phyloP scores from a whole-genome alignment of 2,797 vertebrate species.

The Hippoglossus hippoglossus region DNA sequence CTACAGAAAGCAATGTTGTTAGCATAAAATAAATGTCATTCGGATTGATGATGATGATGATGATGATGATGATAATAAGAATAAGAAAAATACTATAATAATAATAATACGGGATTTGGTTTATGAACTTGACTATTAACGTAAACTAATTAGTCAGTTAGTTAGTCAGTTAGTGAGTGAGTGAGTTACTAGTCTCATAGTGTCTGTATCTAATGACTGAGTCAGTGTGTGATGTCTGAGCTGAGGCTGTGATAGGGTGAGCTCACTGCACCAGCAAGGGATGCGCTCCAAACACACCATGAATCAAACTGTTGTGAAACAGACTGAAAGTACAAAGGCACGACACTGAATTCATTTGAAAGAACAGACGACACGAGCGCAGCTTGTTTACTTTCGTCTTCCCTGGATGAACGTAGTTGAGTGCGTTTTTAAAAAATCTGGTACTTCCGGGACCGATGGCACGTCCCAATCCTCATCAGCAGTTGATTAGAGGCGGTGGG shows the following conservation, averaged over 20 bases:
- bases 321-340: not conserved
- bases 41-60: no score
- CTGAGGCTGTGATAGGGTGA: conserved; percentile 53
- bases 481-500: conserved; percentile 76
- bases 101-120: no score
- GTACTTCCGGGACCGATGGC: conserved; percentile 76
- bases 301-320: not conserved
- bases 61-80: no score
- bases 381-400: not conserved
- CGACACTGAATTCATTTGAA: not conserved
- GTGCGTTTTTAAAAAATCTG: conserved; percentile 17
- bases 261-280: conserved; percentile 64
- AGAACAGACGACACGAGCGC: not conserved
- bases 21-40: no score
- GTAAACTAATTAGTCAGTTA: not conserved
- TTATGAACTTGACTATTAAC: no score
- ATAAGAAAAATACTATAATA: no score
- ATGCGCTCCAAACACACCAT: conserved; percentile 5
- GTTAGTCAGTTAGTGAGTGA: no score
- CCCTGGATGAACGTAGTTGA: not conserved
- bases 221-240: conserved; percentile 10
- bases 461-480: conserved; percentile 78
- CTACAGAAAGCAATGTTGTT: no score
- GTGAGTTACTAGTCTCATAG: no score
- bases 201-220: not conserved